A percentile compares a stretch with the other conserved stretches of the same genome.
Conservation (phyloP, 1,140 invertebrate genomes). For the Paracyclopina nana region DNA sequence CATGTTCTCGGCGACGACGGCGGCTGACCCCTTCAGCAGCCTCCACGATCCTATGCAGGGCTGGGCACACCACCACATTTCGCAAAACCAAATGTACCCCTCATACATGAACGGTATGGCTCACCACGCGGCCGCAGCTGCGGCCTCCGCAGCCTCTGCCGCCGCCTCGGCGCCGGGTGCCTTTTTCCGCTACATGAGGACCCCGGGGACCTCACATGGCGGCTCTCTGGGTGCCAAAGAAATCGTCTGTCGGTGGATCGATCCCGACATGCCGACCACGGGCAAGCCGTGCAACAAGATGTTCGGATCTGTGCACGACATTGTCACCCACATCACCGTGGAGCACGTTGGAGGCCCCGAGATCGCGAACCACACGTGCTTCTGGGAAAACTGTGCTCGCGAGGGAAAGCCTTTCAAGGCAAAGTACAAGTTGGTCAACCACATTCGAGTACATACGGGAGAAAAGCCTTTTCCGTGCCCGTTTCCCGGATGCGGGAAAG, state of each 20-base stretch:
- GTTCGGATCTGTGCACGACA: slow-evolving; percentile 79
- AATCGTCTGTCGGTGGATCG: slow-evolving; percentile 49
- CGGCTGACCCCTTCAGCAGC: background rate
- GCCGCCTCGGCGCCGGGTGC: slow-evolving; percentile 33
- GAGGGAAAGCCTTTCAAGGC: slow-evolving; percentile 91
- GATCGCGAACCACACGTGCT: slow-evolving; percentile 86
- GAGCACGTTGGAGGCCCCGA: slow-evolving; percentile 92
- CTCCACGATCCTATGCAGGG: slow-evolving; percentile 1
- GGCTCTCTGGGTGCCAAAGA: slow-evolving; percentile 31
- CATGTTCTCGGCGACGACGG: too few species aligned
- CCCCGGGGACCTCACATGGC: slow-evolving; percentile 21
- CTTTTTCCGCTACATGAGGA: slow-evolving; percentile 74
- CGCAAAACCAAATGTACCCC: background rate
- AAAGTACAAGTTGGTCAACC: slow-evolving; percentile 97
- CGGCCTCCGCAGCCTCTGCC: too few species aligned
- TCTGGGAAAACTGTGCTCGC: slow-evolving; percentile 74
- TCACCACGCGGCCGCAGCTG: background rate
- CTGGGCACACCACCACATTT: background rate
- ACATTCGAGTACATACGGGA: slow-evolving; percentile 94
- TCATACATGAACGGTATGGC: slow-evolving; percentile 1
- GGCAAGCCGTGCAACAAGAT: slow-evolving; percentile 77
- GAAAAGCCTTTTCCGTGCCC: slow-evolving; percentile 96
- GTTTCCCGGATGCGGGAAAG: slow-evolving; percentile 83
- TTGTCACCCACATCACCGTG: slow-evolving; percentile 84
- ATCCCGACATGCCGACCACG: slow-evolving; percentile 52